Conservation (phyloP, 2,888 invertebrate species). For the Nineta flava region DNA sequence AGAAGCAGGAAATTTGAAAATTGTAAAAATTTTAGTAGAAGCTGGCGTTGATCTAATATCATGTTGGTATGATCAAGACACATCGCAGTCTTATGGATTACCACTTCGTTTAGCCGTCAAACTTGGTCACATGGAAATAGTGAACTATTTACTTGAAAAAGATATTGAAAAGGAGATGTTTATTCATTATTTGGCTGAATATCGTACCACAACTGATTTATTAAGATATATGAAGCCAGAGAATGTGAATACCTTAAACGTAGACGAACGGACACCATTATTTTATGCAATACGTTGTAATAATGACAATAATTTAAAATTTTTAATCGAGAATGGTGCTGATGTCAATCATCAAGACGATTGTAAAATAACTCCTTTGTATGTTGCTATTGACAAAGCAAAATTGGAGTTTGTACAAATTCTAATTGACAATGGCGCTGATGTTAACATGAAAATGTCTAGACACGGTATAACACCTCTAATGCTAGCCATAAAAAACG, state of each 20-base stretch:
- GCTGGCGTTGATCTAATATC: neutral
- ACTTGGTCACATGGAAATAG: neutral
- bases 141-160: neutral
- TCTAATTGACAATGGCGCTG: neutral
- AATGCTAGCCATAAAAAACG: too few relatives aligned
- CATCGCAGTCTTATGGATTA: neutral
- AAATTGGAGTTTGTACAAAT: neutral
- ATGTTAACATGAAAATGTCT: neutral
- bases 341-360: neutral
- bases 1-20: neutral
- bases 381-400: neutral
- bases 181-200: neutral
- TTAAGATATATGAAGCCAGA: neutral
- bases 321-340: neutral
- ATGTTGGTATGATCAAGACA: neutral
- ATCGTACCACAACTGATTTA: neutral
- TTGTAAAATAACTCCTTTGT: neutral
- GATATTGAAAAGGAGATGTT: neutral
- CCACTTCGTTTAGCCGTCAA: neutral
- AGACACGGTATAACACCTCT: too few relatives aligned
- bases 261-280: neutral
- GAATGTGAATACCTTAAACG: neutral
- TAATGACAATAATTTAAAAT: neutral
- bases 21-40: neutral
- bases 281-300: neutral